These are phyloP conservation scores for Acanthosoma haemorrhoidale DNA, from an alignment of 2,888 invertebrate genomes.

Conservation along the genomic window DNA sequence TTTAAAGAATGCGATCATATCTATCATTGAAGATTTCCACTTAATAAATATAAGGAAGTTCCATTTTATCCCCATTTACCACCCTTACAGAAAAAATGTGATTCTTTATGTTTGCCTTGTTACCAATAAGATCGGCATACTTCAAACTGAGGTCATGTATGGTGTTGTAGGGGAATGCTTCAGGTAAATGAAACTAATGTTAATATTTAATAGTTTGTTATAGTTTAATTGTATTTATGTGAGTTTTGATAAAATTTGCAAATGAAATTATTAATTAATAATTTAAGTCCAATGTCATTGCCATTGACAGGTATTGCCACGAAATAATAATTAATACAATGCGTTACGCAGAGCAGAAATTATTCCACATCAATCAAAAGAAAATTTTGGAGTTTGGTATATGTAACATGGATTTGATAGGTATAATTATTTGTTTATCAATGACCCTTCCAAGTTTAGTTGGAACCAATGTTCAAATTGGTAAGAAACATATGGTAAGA, in stretches of 20 bases:
- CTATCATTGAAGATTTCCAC: neutral
- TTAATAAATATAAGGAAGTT: neutral
- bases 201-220: neutral
- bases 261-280: neutral
- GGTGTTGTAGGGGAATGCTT: constrained; percentile 15
- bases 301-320: constrained; percentile 18
- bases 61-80: neutral
- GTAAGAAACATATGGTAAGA: too few relatives aligned
- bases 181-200: neutral
- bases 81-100: neutral
- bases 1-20: neutral
- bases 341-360: neutral
- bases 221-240: neutral
- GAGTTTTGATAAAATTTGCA: neutral
- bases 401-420: neutral
- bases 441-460: too few relatives aligned
- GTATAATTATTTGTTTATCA: neutral
- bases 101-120: neutral
- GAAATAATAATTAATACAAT: constrained; percentile 1
- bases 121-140: neutral
- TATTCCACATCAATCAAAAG: neutral
- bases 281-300: too few relatives aligned
- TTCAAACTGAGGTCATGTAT: neutral
- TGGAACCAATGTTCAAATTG: too few relatives aligned
- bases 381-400: neutral